Evolutionary conservation across 2,888 invertebrate genomes (phyloP), one percentile per base, ranked within the genome.

Genomic region (Melieria crassipennis): DNA sequence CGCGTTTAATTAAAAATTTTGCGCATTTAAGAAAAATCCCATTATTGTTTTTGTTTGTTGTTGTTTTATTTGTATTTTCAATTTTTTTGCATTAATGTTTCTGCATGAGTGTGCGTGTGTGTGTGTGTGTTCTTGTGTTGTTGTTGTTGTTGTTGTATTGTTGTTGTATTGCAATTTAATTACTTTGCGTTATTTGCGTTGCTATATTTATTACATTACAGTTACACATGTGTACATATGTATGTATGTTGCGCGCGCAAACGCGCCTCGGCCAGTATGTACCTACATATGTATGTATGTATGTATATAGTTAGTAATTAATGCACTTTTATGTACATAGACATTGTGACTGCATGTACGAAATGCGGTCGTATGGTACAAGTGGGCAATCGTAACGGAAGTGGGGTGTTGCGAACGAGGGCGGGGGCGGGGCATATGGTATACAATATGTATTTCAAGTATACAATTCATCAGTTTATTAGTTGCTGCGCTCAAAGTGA

Each of bases 181-280:
- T 58, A 60, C 43, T 42, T 30, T 30, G 30, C 30, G 30, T 30
- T 30, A 30, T 30, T 30, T 47, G 13, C 58, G 13, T 58, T 48
- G 48, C 43, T 50, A 48, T 66, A 66, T 48, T 58, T 13, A 66
- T 58, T 52, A 63, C 61, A 66, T 48, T 64, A 70, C 48, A 60
- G 30, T 69, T 13, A 30, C 58, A 9, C 46, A n/a, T 50, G 13
- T 55, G 13, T 48, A 42, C 43, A 43, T 50, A 45, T 71, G 56
- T 50, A n/a, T 52, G 1, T 60, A 16, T 60, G 10, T 66, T 52
- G 13, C 60, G 52, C 47, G 45, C 43, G 3, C 30, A 30, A 30
- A 30, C 30, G 30, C 30, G 30, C 30, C 30, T 30, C 30, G 30
- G 30, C 30, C 30, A 30, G 30, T 30, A 30, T 30, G 30, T 63